Evolutionary conservation across 2,797 vertebrate species (phyloP).

Genomic region (Falco biarmicus): DNA sequence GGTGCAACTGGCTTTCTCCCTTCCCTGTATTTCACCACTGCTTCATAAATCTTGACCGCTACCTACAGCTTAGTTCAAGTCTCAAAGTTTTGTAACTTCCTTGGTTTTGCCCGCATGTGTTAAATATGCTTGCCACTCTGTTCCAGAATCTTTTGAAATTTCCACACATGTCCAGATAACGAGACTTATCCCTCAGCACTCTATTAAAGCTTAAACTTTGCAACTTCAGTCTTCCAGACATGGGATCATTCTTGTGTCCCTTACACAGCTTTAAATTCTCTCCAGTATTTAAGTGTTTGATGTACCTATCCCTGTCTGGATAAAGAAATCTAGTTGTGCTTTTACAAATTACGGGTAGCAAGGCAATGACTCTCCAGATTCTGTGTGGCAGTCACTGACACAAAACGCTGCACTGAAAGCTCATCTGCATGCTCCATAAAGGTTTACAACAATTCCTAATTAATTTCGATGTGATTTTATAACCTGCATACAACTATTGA

Average conservation of each 20-base stretch:
- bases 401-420: not conserved
- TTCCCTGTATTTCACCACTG: not conserved
- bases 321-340: not conserved
- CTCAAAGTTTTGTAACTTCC: not conserved
- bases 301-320: not conserved
- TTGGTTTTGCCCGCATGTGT: not conserved
- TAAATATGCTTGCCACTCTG: not conserved
- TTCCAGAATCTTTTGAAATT: not conserved
- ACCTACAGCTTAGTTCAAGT: not conserved
- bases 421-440: fast-evolving
- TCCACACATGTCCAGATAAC: not conserved
- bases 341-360: not conserved
- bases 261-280: not conserved
- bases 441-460: not conserved
- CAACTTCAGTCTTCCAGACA: not conserved
- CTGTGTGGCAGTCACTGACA: not conserved
- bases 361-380: not conserved
- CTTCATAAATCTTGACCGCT: not conserved
- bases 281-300: not conserved
- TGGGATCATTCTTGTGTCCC: not conserved
- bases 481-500: not conserved
- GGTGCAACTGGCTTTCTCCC: not conserved
- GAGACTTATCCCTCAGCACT: not conserved
- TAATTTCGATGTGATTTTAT: not conserved
- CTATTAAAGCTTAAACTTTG: not conserved